Base-by-base conservation (phyloP, 2,888 invertebrate genomes). In the Platerodrilus igneus region DNA sequence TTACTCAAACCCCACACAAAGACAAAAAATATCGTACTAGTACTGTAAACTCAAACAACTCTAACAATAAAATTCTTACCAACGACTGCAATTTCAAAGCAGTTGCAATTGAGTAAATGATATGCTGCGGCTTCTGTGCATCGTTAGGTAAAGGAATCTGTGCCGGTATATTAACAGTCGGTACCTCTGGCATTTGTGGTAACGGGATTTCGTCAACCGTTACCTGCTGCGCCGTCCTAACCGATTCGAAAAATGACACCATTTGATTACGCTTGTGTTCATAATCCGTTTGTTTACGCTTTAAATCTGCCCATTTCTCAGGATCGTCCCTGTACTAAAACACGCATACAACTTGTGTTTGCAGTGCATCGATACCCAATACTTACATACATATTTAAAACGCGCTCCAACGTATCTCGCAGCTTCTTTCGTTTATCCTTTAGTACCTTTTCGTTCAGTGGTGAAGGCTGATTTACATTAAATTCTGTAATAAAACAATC, bases 361-460 rank as follows among this genome's bases (percentile, higher is more conserved):
- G 23, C 1, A 25, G 13, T 25, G 13, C 5, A 14, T 10, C 15
- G 31, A 14, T 10, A 14, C n/a, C 10, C 11, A 4, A 54, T 76
- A 84, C 86, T 84, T 81, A 93, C 93, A 84, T 95, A 94, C 76
- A 95, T 85, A 69, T 88, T 84, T 64, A 93, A 78, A 20, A 96
- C 93, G 59, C 95, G 78, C 53, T 94, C 92, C 68, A 95, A 82
- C 2, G 96, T 96, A 66, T 96, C 96, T 67, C 87, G 83, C 20
- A 97, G 72, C 66, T 96, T 96, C 67, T 93, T 93, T 46, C 96
- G 74, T 69, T 97, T 97, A 60, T 97, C 96, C 66, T 93, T 90
- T 30, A 96, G 71, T 1, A 96, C 96, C 72, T 95, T 95, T 64
- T 96, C 95, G 71, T 94, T 96, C 3, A 97, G 71, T 1, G 92